Percentiles rank a stretch among this genome's conserved stretches.
Conservation (phyloP, 2,888 invertebrate genomes). For the Microdon myrmicae region DNA sequence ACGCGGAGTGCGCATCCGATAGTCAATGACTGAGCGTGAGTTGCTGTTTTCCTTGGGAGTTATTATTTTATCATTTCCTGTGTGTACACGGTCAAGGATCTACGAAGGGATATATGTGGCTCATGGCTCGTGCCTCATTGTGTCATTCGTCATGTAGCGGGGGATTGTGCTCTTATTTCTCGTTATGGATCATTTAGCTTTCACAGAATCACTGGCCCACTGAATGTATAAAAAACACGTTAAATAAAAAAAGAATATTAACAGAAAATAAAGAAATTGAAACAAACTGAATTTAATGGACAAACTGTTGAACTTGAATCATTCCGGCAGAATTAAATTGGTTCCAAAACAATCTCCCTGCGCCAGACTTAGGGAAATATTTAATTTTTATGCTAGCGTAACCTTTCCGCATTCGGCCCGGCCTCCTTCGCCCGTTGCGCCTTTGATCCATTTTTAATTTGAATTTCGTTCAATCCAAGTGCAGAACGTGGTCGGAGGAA, state of each 20-base stretch:
- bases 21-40: slow-evolving; percentile 42
- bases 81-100: slow-evolving; percentile 50
- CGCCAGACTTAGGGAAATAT: slow-evolving; percentile 28
- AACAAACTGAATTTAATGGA: slow-evolving; percentile 10
- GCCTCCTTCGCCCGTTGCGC: slow-evolving; percentile 4
- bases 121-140: slow-evolving; percentile 39
- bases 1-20: slow-evolving; percentile 8
- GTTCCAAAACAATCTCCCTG: slow-evolving; percentile 30
- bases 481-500: slow-evolving; percentile 9
- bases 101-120: slow-evolving; percentile 23
- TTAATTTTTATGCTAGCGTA: slow-evolving; percentile 37
- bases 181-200: slow-evolving; percentile 48
- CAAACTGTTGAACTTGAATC: slow-evolving; percentile 42
- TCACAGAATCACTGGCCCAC: slow-evolving; percentile 27
- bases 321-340: slow-evolving; percentile 30
- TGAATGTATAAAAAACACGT: too few species aligned
- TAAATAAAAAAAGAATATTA: slow-evolving; percentile 24
- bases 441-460: slow-evolving; percentile 52
- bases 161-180: slow-evolving; percentile 44
- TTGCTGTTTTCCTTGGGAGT: slow-evolving; percentile 40
- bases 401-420: slow-evolving; percentile 8
- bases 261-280: slow-evolving; percentile 26
- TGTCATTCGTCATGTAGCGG: slow-evolving; percentile 17
- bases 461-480: slow-evolving; percentile 34
- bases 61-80: slow-evolving; percentile 51